Base-by-base conservation (phyloP, 1,140 invertebrate genomes). In the Megalonaias nervosa region DNA sequence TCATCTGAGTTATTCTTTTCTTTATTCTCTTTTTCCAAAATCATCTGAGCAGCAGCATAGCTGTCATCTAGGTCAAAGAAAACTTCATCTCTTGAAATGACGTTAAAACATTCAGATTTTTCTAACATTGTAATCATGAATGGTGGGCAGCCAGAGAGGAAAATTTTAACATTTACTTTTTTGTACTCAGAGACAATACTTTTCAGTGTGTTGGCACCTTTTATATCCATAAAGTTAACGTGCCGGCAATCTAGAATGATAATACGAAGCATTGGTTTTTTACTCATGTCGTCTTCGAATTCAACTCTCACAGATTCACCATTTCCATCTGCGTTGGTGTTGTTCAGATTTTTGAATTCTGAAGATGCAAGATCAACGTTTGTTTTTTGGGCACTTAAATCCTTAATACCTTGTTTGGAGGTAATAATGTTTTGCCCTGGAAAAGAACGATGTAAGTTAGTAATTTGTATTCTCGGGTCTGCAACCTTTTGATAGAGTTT, bases 161-260 rank as follows among this genome's bases (percentile, higher is more conserved):
- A 83, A 3, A 86, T 66, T 58, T 77, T 77, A 26, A 86, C 80
- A 58, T 83, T 79, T 9, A 84, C 82, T 74, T 83, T 83, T n/a
- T 65, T 76, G 69, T 80, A 85, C 68, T 86, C 85, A 11, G 68
- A 71, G 68, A 68, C 76, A 73, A 89, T 84, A 67, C 87, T 86
- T 58, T 76, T 72, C 23, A 91, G 11, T 86, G 77, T 78, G 91
- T 90, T 14, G 90, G 38, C 38, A 48, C 38, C 38, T 48, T 48
- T 48, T 48, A 48, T 48, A 48, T 48, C 38, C 6, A 48, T 75
- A 73, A 90, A 91, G 66, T 88, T 87, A 65, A 91, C 82, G 16
- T 85, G 69, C 4, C 85, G 84, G 75, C 87, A 90, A 74, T 91
- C 90, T 59, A 89, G 73, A 73, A 90, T 82, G 17, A 91, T 74